phyloP scores from a whole-genome alignment of 2,113 vertebrate genomes.

The Oriolus oriolus region DNA sequence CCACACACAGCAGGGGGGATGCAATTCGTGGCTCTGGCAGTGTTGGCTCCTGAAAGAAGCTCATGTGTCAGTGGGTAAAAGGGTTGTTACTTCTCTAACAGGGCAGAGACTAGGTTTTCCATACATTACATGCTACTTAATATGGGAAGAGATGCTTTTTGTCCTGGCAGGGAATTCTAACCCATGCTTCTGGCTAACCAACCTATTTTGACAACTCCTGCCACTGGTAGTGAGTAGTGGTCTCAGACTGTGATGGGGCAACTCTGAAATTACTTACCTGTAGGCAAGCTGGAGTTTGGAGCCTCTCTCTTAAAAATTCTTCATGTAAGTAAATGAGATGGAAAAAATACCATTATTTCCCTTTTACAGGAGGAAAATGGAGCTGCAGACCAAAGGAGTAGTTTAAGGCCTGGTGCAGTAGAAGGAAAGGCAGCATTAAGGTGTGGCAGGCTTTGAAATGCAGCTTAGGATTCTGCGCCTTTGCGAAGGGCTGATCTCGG shows the following conservation, averaged over 20 bases:
- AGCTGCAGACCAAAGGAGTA: background rate
- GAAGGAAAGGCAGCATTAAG: background rate
- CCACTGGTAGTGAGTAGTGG: too few relatives aligned
- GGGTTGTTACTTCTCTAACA: background rate
- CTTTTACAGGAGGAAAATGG: background rate
- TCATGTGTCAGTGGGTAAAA: background rate
- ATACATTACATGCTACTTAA: background rate
- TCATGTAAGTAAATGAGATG: background rate
- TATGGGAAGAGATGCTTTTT: background rate
- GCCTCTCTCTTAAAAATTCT: background rate
- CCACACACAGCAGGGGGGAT: fast-evolving
- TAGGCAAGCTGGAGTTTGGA: background rate
- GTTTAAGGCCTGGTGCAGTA: background rate
- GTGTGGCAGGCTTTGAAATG: background rate
- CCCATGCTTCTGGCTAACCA: background rate
- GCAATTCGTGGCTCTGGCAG: fast-evolving
- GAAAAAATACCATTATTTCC: background rate
- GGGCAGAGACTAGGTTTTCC: background rate
- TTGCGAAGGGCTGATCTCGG: background rate
- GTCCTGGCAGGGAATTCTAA: background rate
- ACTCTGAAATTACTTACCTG: background rate
- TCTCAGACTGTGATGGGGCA: background rate
- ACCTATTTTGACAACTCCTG: background rate
- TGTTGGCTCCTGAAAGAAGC: background rate
- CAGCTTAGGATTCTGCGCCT: background rate